Percentiles rank a stretch among this genome's conserved stretches.
These are phyloP conservation scores for Regulus satrapa DNA, from an alignment of 2,113 vertebrate species.

Conservation along the genomic window DNA sequence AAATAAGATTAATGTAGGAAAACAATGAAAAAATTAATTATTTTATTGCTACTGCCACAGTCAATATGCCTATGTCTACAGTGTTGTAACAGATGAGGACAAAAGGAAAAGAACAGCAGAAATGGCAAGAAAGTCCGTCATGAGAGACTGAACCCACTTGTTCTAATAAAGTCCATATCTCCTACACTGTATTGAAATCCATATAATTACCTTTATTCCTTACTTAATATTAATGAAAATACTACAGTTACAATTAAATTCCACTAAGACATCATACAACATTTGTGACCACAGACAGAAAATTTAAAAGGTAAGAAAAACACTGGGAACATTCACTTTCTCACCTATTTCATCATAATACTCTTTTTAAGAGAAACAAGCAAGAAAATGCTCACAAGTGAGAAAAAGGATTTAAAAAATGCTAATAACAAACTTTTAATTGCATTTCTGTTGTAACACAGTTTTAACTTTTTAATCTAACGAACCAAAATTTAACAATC, in stretches of 20 bases:
- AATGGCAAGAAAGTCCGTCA: accelerated
- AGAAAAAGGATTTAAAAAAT: background rate
- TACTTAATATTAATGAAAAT: background rate
- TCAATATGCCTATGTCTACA: background rate
- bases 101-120: background rate
- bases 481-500: background rate
- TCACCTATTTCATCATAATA: background rate
- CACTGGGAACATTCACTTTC: background rate
- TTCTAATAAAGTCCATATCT: background rate
- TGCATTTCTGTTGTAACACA: background rate
- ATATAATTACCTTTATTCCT: background rate
- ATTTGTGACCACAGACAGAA: background rate
- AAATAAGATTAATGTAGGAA: too few species aligned
- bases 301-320: background rate
- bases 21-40: background rate
- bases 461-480: background rate
- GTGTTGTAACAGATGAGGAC: background rate
- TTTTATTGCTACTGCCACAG: background rate
- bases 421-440: background rate
- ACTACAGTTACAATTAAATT: background rate
- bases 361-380: background rate
- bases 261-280: background rate
- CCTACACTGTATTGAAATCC: background rate
- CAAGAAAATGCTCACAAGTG: background rate
- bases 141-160: background rate